Evolutionary conservation across 2,797 vertebrate species (phyloP), one percentile per base, ranked within the genome.

Genomic region (Smutsia gigantea): DNA sequence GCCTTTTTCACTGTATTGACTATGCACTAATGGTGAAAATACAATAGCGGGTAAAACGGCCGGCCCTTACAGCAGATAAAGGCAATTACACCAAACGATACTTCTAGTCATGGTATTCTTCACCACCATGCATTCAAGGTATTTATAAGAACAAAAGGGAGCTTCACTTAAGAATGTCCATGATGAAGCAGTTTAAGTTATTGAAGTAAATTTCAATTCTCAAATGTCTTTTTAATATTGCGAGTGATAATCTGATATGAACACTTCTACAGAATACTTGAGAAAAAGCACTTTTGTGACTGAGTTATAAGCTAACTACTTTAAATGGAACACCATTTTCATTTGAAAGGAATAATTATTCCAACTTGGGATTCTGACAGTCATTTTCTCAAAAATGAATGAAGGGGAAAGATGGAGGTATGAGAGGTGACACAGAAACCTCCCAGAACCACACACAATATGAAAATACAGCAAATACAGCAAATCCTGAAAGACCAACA

Each of bases 361-460:
- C 57, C 55, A 82, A 68, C 39, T 55, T 85, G 19, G 29, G 18
- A 74, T 89, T 91, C 1, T 64, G 31, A 59, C 17, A 93, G 21
- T 46, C 8, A 11, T 85, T 63, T 87, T 89, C 94, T 93, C 74
- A 89, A 84, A 92, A 68, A 83, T 78, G 51, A 83, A 83, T 29
- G 39, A 61, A 79, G 12, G 87, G 4, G 46, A 46, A 46, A 46
- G 46, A 46, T 46, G 11, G 46, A 11, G 10, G 46, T 1, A 46
- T 46, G 46, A 11, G 46, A 46, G 46, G 46, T 46, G 46, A 46
- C 10, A 46, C 46, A 46, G 46, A 46, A 46, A 46, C 46, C 46
- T 46, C 46, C 11, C 10, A 46, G 46, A 46, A 46, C 46, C 46
- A 46, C 46, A 46, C 46, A 46, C 11, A 46, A 46, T 46, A 46